phyloP scores from a whole-genome alignment of 1,140 invertebrate genomes.

The Lepidurus packardi region DNA sequence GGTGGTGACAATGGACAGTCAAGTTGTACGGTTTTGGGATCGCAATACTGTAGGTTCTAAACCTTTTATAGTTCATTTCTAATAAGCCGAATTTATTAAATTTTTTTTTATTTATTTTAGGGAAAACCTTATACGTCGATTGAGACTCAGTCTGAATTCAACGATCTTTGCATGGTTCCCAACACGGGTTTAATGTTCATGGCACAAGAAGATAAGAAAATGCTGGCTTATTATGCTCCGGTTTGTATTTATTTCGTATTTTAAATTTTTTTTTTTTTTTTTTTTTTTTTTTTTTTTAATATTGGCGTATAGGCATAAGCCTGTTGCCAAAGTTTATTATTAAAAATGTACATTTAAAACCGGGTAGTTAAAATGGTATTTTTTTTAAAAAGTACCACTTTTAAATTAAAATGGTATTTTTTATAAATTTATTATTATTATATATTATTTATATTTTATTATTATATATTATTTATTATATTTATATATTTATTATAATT shows the following conservation, averaged over 20 bases:
- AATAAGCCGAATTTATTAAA: slow-evolving; percentile 5
- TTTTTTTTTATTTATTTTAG: slow-evolving; percentile 50
- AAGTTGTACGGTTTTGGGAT: slow-evolving; percentile 93
- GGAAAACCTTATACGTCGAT: slow-evolving; percentile 90
- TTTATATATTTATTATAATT: not conserved
- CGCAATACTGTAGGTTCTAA: slow-evolving; percentile 65
- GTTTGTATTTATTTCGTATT: slow-evolving; percentile 45
- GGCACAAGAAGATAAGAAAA: slow-evolving; percentile 89
- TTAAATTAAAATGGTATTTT: too few species aligned
- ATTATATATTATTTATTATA: slow-evolving; percentile 28
- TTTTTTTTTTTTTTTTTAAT: too few species aligned
- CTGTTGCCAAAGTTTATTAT: too few species aligned
- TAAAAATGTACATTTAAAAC: too few species aligned
- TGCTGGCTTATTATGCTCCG: slow-evolving; percentile 91
- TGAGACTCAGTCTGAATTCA: slow-evolving; percentile 75
- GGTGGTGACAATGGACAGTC: slow-evolving; percentile 85
- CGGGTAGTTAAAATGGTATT: too few species aligned
- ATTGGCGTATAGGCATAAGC: too few species aligned
- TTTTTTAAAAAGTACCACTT: too few species aligned
- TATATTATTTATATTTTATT: slow-evolving; percentile 27
- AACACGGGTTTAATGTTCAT: slow-evolving; percentile 87
- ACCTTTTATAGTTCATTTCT: not conserved
- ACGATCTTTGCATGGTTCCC: slow-evolving; percentile 84
- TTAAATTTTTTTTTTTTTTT: too few species aligned
- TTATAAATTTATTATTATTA: not conserved